phyloP scores from a whole-genome alignment of 2,888 invertebrate genomes.

The Diachrysia chrysitis region DNA sequence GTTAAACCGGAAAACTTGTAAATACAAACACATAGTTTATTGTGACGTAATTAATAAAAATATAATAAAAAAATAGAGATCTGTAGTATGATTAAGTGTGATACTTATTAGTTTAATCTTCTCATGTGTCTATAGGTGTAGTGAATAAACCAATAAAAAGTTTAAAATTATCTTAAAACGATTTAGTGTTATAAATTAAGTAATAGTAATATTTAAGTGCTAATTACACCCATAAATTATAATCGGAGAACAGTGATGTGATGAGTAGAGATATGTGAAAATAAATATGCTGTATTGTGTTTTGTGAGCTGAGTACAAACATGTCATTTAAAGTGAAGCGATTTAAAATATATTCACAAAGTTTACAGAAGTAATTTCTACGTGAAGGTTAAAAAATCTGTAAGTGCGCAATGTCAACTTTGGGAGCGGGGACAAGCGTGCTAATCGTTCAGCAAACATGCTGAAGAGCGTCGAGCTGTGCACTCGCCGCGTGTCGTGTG shows the following conservation, averaged over 20 bases:
- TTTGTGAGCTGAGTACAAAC: conserved; percentile 58
- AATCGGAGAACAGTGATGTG: conserved; percentile 46
- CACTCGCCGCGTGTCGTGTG: conserved; percentile 74
- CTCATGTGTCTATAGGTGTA: background rate
- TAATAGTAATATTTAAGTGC: conserved; percentile 21
- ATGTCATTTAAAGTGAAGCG: conserved; percentile 67
- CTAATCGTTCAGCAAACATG: conserved; percentile 86
- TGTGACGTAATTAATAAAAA: background rate
- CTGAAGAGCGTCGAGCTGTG: conserved; percentile 77
- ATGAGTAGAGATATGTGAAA: conserved; percentile 45
- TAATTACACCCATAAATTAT: conserved; percentile 16
- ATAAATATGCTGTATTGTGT: conserved; percentile 57
- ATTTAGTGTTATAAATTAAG: conserved; percentile 12
- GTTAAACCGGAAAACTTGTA: conserved; percentile 35
- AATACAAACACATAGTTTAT: conserved; percentile 21
- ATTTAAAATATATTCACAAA: conserved; percentile 67
- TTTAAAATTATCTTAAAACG: conserved; percentile 10
- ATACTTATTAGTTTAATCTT: conserved; percentile 11
- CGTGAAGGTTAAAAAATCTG: conserved; percentile 82
- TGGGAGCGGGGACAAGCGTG: conserved; percentile 80
- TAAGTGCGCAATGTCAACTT: conserved; percentile 87
- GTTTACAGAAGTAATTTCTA: conserved; percentile 79
- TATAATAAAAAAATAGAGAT: background rate
- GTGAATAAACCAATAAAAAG: conserved; percentile 12
- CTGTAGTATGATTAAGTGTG: conserved; percentile 9